These are phyloP conservation scores for Hemicordylus capensis DNA, from an alignment of 2,113 vertebrate species.

Conservation along the genomic window DNA sequence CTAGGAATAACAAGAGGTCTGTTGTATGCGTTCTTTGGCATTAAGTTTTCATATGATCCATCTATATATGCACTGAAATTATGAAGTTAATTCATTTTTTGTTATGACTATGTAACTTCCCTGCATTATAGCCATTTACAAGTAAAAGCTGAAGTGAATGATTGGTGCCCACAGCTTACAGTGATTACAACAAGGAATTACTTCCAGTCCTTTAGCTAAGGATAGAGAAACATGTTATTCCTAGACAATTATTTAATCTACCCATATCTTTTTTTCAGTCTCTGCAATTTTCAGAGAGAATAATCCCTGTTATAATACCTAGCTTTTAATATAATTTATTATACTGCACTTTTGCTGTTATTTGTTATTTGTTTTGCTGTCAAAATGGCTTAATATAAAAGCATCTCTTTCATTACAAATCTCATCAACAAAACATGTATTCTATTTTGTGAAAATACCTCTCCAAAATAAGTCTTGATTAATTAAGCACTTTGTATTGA, in stretches of 20 bases:
- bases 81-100: no score
- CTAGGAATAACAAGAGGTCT: no score
- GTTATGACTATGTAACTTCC: no score
- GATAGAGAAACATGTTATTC: accelerated
- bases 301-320: not conserved
- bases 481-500: no score
- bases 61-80: no score
- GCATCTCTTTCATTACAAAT: not conserved
- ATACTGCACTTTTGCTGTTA: not conserved
- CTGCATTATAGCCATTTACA: no score
- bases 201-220: accelerated
- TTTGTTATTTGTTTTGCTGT: not conserved
- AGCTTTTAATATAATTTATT: no score
- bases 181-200: not conserved
- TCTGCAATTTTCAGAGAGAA: not conserved
- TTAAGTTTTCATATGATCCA: no score
- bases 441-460: not conserved
- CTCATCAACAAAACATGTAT: not conserved
- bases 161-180: not conserved
- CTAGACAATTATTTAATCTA: not conserved
- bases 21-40: no score
- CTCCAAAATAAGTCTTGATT: not conserved
- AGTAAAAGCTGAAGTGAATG: no score
- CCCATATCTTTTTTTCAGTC: not conserved
- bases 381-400: not conserved